Evolutionary conservation across 2,797 vertebrate genomes (phyloP), one percentile per base, ranked within the genome.

Genomic region (Gallinago nigripennis): DNA sequence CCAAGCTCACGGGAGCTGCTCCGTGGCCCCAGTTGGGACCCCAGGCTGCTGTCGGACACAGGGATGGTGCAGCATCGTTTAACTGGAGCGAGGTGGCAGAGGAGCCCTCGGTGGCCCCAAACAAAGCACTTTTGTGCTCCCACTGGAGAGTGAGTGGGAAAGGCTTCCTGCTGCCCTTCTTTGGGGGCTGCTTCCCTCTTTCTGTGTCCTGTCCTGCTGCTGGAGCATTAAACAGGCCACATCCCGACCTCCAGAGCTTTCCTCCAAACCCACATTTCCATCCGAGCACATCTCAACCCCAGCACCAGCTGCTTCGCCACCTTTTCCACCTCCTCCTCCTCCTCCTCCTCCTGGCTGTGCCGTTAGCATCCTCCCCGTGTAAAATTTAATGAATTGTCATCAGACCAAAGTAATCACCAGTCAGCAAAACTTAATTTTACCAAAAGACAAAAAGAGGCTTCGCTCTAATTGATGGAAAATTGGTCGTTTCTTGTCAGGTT

Each of bases 391-490:
- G 94, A 96, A 96, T 94, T 92, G 91, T 88, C 81, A 37, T 76
- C 89, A 83, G 94, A 50, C 85, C 87, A 75, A 94, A 94, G 87
- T 93, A 92, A 97, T 86, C 82, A 83, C 89, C 92, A 85, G 88
- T 70, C 24, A 27, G 69, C 75, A 94, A 90, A 90, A 95, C 86
- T 96, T 95, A 88, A 92, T 95, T 90, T 94, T 72, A 90, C 92
- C 7, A 33, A 88, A 77, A 92, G 94, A 85, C 70, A 88, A 95
- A 90, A 95, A 94, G 90, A 95, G 45, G 45, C 75, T 89, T 56
- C n/a, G 64, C 90, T 98, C 96, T 96, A 97, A 97, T 82, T 95
- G 94, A 97, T 96, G 94, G 96, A 87, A 98, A 97, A 97, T 96
- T 81, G 91, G 90, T 95, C 89, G 31, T 75, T 94, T 94, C 95